Evolutionary conservation across 1,140 invertebrate species (phyloP).

Genomic region (Leguminivora glycinivorella): DNA sequence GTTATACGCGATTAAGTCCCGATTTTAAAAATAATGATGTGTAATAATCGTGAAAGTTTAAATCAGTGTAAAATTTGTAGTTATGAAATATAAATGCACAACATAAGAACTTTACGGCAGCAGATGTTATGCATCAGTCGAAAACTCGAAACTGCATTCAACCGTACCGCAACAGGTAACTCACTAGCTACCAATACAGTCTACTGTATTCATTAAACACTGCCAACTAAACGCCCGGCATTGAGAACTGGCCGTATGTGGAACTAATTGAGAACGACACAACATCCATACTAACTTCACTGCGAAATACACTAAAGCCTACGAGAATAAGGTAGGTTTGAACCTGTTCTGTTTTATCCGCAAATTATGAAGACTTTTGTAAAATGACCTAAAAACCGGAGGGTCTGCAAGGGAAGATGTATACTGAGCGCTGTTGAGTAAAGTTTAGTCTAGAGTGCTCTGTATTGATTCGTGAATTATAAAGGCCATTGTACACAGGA

Average conservation of each 20-base stretch:
- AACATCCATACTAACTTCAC: background rate
- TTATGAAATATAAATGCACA: no score
- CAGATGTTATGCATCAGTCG: background rate
- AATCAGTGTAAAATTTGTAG: no score
- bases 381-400: background rate
- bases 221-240: constrained; percentile 13
- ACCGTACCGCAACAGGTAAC: constrained; percentile 12
- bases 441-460: background rate
- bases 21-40: no score
- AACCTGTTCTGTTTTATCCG: background rate
- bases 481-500: constrained; percentile 23
- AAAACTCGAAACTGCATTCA: background rate
- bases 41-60: no score
- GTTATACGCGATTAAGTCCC: no score
- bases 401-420: background rate
- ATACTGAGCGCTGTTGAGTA: background rate
- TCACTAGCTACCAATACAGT: constrained; percentile 6
- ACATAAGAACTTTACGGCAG: no score
- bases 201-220: constrained; percentile 25
- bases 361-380: background rate
- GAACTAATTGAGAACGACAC: background rate
- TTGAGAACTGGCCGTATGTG: constrained; percentile 22
- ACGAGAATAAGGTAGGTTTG: background rate
- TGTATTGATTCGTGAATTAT: constrained; percentile 17
- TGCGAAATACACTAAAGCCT: background rate